phyloP scores from a whole-genome alignment of 2,888 invertebrate genomes.

The Mythimna vitellina region DNA sequence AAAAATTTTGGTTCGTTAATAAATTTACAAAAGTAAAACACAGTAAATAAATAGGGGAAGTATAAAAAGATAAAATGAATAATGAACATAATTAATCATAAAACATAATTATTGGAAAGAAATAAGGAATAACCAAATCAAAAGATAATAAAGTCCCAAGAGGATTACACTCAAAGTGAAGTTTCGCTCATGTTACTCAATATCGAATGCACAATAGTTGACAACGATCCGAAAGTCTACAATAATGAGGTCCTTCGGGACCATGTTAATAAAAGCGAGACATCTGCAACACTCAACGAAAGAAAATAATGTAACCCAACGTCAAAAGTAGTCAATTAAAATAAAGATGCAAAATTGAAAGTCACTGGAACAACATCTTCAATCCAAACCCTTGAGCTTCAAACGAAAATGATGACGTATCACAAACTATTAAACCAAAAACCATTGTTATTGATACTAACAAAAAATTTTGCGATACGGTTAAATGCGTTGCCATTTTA shows the following conservation, averaged over 20 bases:
- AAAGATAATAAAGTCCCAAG: constrained; percentile 24
- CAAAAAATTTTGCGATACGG: constrained; percentile 72
- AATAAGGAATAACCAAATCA: constrained; percentile 10
- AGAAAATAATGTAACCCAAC: constrained; percentile 59
- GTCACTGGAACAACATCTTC: constrained; percentile 69
- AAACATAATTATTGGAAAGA: background rate
- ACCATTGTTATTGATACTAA: constrained; percentile 72
- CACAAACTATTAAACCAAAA: constrained; percentile 71
- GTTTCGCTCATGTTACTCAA: constrained; percentile 40
- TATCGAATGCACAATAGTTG: constrained; percentile 53
- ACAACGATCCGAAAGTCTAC: constrained; percentile 48
- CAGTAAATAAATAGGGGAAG: background rate
- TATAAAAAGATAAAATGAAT: background rate
- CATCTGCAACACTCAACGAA: constrained; percentile 63
- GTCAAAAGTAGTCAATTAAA: constrained; percentile 68
- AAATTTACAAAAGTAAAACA: constrained; percentile 20
- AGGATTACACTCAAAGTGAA: constrained; percentile 28
- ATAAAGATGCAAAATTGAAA: constrained; percentile 69
- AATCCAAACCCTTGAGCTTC: constrained; percentile 62
- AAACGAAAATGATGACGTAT: constrained; percentile 72
- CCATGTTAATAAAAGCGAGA: constrained; percentile 38
- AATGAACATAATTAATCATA: background rate
- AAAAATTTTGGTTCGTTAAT: constrained; percentile 66
- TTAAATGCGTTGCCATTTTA: constrained; percentile 71
- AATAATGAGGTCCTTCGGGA: constrained; percentile 61